phyloP scores from a whole-genome alignment of 2,888 invertebrate species.

The Acleris sparsana region DNA sequence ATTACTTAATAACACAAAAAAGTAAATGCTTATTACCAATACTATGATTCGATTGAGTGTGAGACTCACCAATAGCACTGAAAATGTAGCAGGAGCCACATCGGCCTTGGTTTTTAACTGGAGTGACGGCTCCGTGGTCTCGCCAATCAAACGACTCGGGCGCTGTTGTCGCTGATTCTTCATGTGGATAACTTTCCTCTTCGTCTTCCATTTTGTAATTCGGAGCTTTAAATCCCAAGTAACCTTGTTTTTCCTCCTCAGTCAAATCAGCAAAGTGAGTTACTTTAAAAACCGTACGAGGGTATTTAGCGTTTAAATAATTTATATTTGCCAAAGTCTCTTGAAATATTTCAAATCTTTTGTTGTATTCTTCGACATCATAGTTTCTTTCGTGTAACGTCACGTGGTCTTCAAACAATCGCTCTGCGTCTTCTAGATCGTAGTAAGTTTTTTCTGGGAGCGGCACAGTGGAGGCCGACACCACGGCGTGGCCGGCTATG shows the following conservation, averaged over 20 bases:
- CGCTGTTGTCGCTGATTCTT: neutral
- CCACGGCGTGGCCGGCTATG: neutral
- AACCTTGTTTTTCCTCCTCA: neutral
- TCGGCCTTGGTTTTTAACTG: slow-evolving; percentile 89
- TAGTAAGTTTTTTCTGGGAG: neutral
- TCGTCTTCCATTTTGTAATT: neutral
- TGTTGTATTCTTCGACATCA: neutral
- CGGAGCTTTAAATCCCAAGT: neutral
- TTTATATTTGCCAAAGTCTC: neutral
- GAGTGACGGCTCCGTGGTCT: slow-evolving; percentile 88
- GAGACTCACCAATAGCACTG: slow-evolving; percentile 32
- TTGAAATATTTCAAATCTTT: slow-evolving; percentile 15
- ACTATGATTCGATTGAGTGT: too few relatives aligned
- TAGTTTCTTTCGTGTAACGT: slow-evolving; percentile 7
- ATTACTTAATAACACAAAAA: too few relatives aligned
- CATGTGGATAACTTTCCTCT: too few relatives aligned
- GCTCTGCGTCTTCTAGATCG: neutral
- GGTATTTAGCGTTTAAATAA: neutral
- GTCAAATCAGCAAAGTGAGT: slow-evolving; percentile 15
- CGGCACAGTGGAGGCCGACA: neutral
- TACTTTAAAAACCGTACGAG: neutral
- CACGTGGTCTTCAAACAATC: slow-evolving; percentile 5
- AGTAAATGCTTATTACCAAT: too few relatives aligned
- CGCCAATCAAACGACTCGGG: slow-evolving; percentile 86
- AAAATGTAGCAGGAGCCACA: slow-evolving; percentile 92